Base-by-base conservation (phyloP, 2,888 invertebrate genomes). In the Matsumyia berberina region DNA sequence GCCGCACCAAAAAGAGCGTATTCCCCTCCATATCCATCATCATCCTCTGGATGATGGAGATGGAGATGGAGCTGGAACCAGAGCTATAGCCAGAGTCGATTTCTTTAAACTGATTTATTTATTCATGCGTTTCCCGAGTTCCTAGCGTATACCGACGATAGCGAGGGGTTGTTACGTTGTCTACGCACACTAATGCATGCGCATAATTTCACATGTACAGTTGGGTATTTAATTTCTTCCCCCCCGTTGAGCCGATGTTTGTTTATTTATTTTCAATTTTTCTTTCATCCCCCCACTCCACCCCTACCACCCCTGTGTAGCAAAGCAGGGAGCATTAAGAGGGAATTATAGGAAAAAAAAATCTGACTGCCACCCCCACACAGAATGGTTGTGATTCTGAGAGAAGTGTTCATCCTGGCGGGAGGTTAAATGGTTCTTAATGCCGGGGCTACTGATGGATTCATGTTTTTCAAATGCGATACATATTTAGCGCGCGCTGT, bases 101-200 rank as follows among this genome's bases (percentile, higher is more conserved):
- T 53, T 17, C 17, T 57, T 74, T 66, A 37, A 74, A 57, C 44
- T 64, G 44, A 64, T 74, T 74, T 74, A 74, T 74, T 74, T 74
- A 74, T 74, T 74, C 46, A 74, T 74, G 74, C 74, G 46, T 70
- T 46, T 46, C 24, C 24, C 1, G n/a, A n/a, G n/a, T n/a, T n/a
- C 4, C 24, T 15, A 49, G 58, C 15, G 46, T 74, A 35, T 17
- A n/a, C n/a, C n/a, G n/a, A n/a, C 33, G 7, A 17, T n/a, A n/a
- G n/a, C 4, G 12, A 49, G 46, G 58, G 29, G 19, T 37, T 44
- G 31, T n/a, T n/a, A n/a, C n/a, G n/a, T n/a, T 11, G 46, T 5
- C 7, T 60, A 60, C 35, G 29, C 15, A n/a, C 11, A 42, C 31
- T 15, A 17, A 29, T 44, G 4, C 12, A 29, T 44, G 4, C 12